Base-by-base conservation (phyloP, 2,888 invertebrate genomes). In the Emmelina monodactyla region DNA sequence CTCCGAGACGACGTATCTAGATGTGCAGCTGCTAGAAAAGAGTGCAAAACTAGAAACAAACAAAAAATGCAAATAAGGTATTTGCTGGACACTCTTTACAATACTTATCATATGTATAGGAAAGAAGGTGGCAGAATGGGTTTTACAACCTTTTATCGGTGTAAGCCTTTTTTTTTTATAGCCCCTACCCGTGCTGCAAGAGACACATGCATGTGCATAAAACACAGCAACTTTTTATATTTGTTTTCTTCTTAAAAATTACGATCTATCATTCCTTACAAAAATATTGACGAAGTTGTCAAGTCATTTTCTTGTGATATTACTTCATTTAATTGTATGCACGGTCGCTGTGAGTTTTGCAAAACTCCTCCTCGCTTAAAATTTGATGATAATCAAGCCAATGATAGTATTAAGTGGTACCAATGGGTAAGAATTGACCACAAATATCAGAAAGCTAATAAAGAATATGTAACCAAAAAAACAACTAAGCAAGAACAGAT, bases 141-240 rank as follows among this genome's bases (percentile, higher is more conserved):
- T 16, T 16, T 16, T 16, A 16, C 32, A n/a, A 32, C 16, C 15
- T 19, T 32, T 16, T 19, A 32, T 19, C 10, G 16, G n/a, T 11
- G 13, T 16, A 32, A 32, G 5, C 19, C 16, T 10, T 19, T 2
- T 11, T 16, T 16, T 16, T 12, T 32, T 10, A 11, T 19, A n/a
- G 15, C 16, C n/a, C 19, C 32, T 11, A 16, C 16, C n/a, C 16
- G n/a, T 16, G 32, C 32, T 15, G 2, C 28, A n/a, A 35, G 33
- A 16, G 31, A 39, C 3, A 43, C 40, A 3, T 43, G 40, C 22
- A 7, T 43, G 16, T 40, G 42, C 14, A 33, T 39, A n/a, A 41
- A 41, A 29, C 41, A 41, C 28, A 33, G 28, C 11, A 34, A 34
- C 11, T n/a, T 37, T 2, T 16, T 32, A 13, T 16, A 16, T 9